Percentiles rank a stretch among this genome's conserved stretches.
phyloP scores from a whole-genome alignment of 2,888 invertebrate genomes.

The Cheilosia soror region DNA sequence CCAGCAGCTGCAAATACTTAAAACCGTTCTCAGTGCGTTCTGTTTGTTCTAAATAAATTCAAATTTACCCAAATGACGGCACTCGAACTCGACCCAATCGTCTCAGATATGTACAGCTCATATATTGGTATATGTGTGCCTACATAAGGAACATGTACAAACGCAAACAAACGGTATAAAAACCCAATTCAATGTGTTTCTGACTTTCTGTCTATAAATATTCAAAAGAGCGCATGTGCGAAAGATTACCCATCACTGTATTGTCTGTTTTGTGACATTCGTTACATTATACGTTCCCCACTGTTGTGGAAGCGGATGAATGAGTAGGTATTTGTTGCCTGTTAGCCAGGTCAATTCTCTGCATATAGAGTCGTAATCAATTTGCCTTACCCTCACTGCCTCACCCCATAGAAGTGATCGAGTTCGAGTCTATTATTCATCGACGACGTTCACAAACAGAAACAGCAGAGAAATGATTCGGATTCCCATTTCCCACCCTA shows the following conservation, averaged over 20 bases:
- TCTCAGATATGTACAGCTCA: neutral
- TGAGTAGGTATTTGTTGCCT: slow-evolving; percentile 19
- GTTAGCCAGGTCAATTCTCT: slow-evolving; percentile 69
- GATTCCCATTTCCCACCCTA: slow-evolving; percentile 56
- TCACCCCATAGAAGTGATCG: slow-evolving; percentile 11
- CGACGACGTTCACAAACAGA: slow-evolving; percentile 38
- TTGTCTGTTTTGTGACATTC: neutral
- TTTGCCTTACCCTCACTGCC: slow-evolving; percentile 48
- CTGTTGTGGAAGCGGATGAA: neutral
- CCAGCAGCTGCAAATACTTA: slow-evolving; percentile 41
- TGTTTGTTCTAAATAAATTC: slow-evolving; percentile 37
- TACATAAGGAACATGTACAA: slow-evolving; percentile 6
- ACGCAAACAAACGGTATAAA: slow-evolving; percentile 18
- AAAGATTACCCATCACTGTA: slow-evolving; percentile 32
- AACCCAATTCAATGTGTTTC: slow-evolving; percentile 24
- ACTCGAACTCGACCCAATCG: slow-evolving; percentile 25
- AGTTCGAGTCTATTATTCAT: slow-evolving; percentile 57
- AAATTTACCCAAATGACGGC: slow-evolving; percentile 56
- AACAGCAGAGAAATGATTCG: slow-evolving; percentile 23
- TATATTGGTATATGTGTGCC: neutral
- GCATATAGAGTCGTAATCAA: slow-evolving; percentile 45
- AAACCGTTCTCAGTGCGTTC: slow-evolving; percentile 13
- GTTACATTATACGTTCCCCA: neutral
- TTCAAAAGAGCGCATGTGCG: slow-evolving; percentile 64
- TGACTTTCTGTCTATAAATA: slow-evolving; percentile 46